Evolutionary conservation across 2,797 vertebrate species (phyloP).

Genomic region (Mus spretus): DNA sequence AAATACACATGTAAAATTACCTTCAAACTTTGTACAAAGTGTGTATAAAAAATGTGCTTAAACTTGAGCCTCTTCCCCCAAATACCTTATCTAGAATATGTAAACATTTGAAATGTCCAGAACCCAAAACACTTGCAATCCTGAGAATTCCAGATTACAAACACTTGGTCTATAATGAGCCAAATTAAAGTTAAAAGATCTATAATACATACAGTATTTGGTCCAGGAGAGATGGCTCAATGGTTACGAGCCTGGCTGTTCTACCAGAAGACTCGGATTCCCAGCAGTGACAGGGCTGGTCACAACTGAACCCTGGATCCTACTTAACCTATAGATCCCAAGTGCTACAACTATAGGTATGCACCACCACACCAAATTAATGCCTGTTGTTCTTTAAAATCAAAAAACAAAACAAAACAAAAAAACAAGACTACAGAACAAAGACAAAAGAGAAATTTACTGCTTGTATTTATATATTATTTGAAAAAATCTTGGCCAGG

Average conservation of each 20-base stretch:
- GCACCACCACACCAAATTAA: not conserved
- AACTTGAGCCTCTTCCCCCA: not conserved
- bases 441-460: not conserved
- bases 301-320: not conserved
- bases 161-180: not conserved
- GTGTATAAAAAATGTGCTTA: not conserved
- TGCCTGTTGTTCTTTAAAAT: not conserved
- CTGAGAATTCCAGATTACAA: not conserved
- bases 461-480: not conserved
- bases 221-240: not conserved
- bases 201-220: not conserved
- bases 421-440: not conserved
- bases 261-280: not conserved
- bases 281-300: too few relatives aligned
- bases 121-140: not conserved
- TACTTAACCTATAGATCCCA: not conserved
- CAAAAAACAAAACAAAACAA: not conserved
- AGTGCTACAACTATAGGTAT: not conserved
- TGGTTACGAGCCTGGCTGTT: not conserved
- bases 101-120: not conserved
- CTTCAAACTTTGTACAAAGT: not conserved
- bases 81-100: not conserved
- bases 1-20: not conserved
- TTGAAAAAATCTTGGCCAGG: conserved; percentile 48
- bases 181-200: not conserved